phyloP scores from a whole-genome alignment of 2,113 vertebrate species.

The Sapayoa aenigma region DNA sequence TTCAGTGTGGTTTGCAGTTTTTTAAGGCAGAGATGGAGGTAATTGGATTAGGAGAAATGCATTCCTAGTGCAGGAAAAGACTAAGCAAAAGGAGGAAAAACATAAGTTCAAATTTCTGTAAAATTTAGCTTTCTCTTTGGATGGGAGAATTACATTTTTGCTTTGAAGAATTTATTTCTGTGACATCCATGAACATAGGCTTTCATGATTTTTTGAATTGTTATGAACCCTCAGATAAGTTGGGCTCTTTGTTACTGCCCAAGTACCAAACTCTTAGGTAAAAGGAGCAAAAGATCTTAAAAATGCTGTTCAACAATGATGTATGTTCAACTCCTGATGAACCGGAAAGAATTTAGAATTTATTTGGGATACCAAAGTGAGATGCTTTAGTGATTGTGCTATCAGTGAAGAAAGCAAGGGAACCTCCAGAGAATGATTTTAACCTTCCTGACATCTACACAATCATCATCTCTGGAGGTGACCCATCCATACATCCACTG shows the following conservation, averaged over 20 bases:
- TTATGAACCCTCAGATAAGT: neutral
- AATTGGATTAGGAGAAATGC: neutral
- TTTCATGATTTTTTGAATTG: neutral
- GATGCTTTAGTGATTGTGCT: neutral
- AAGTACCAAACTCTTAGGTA: neutral
- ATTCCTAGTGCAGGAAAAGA: neutral
- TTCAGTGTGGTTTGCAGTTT: neutral
- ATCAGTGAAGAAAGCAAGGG: neutral
- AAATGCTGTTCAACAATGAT: too few species aligned
- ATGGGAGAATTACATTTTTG: neutral
- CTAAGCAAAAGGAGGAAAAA: neutral
- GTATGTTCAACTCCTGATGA: neutral
- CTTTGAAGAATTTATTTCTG: neutral
- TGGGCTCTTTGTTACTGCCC: neutral
- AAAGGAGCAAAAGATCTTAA: neutral
- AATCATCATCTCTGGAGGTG: neutral
- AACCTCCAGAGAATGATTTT: neutral
- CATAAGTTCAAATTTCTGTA: neutral
- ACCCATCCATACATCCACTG: neutral
- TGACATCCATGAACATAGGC: rapidly evolving
- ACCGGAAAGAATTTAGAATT: neutral
- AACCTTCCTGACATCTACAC: neutral
- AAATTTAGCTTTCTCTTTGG: neutral
- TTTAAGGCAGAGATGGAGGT: neutral
- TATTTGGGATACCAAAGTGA: neutral